Base-by-base conservation (phyloP, 2,113 vertebrate genomes). In the Callospermophilus lateralis region DNA sequence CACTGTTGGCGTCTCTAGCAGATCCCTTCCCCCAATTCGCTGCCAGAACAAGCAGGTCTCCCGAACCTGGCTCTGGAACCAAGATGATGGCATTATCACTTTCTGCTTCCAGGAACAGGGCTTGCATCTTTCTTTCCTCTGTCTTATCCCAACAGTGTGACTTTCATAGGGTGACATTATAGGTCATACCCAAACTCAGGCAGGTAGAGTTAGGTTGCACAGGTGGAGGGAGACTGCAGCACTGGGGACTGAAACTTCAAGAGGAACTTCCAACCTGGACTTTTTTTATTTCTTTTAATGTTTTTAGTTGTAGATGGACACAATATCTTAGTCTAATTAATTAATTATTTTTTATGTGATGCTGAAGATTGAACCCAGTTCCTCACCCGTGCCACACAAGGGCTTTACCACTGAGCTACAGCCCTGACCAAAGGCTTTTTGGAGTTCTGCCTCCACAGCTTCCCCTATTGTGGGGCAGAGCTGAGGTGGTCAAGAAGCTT, bases 1-100 rank as follows among this genome's bases (percentile, higher is more conserved):
- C 11, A 13, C 42, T 1, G n/a, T 26, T 6, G 2, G 30, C 17
- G 1, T 19, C 20, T 28, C 45, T 9, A 0, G 0, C 4, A 3
- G 26, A 24, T 17, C 42, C 42, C 28, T 70, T 55, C 93, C 74
- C 4, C 67, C 12, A 16, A 26, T 22, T 55, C 17, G 45, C 37
- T 9, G 32, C 37, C 37, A 0, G 45, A 24, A 32, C 0, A 53
- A 17, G 4, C 22, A 13, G 13, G 58, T 45, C 1, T 42, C 34
- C 20, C 42, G 24, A 45, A 70, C 65, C 26, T 4, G 37, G 48
- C 48, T 65, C 22, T 1, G 4, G 48, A 53, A 8, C 55, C 30
- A 0, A 0, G 5, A 48, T 13, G 0, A 45, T 26, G 67, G 19
- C 19, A 0, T 67, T 53, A 55, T 48, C 68, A 73, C 74, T 86